Percentiles rank a stretch among this genome's conserved stretches.
These are phyloP conservation scores for Spialia ferax DNA, from an alignment of 2,888 invertebrate genomes.

Conservation along the genomic window DNA sequence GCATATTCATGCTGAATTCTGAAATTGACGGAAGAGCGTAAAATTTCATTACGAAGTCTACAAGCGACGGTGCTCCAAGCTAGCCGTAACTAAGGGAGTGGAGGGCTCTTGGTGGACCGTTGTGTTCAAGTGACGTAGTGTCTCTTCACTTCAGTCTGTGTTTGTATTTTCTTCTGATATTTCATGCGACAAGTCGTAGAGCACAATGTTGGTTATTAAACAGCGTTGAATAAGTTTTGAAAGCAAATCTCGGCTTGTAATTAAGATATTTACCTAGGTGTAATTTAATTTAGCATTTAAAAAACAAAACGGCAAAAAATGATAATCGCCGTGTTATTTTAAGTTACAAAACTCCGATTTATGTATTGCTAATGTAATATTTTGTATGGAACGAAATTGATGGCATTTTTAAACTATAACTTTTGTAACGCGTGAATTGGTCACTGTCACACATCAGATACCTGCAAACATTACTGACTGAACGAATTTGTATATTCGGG, in stretches of 20 bases:
- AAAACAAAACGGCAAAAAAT: no score
- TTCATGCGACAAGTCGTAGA: constrained; percentile 7
- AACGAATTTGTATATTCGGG: no score
- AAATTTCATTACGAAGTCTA: constrained; percentile 23
- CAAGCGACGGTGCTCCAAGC: constrained; percentile 23
- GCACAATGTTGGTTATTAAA: not conserved
- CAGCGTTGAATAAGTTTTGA: not conserved
- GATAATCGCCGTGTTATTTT: no score
- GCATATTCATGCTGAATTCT: not conserved
- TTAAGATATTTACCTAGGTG: not conserved
- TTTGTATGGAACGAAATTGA: no score
- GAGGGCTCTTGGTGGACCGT: constrained; percentile 25
- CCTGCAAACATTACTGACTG: no score
- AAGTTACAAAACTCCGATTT: no score
- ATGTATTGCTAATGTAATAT: no score
- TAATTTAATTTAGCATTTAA: no score
- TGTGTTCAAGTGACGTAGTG: constrained; percentile 27
- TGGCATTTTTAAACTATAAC: no score
- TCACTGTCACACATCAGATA: no score
- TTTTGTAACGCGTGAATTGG: no score
- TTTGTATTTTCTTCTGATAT: constrained; percentile 12
- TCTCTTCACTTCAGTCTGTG: constrained; percentile 20
- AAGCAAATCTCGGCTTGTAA: not conserved
- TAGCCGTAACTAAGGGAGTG: constrained; percentile 30
- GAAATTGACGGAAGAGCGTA: constrained; percentile 8